Base-by-base conservation (phyloP, 2,797 vertebrate genomes). In the Acrocephalus scirpaceus region DNA sequence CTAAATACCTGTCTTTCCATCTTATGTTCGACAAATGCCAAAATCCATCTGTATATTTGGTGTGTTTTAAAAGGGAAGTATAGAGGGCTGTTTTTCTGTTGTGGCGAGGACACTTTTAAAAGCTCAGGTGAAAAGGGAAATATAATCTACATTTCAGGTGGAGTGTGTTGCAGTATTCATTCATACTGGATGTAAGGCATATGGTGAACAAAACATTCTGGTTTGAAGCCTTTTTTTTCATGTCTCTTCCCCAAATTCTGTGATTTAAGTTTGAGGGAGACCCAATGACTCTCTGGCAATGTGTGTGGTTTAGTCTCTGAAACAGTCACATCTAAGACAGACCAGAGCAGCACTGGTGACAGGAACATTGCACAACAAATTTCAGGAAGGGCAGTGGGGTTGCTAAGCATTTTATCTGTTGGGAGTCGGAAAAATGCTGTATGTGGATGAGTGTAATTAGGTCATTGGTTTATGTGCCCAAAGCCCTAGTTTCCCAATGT, bases 301-400 rank as follows among this genome's bases (percentile, higher is more conserved):
- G 15, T 67, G 30, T 61, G 60, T 50, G 74, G 86, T 77, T 93
- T 71, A 27, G 36, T 48, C 36, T 72, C 36, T 66, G 32, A 40
- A 70, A 9, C 2, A 73, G 29, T 56, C 73, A 32, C 40, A 29
- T 53, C 58, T 76, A 42, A 92, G 62, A 29, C 89, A 84, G 66
- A 67, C 5, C 66, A 94, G 83, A 86, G 61, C 60, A 51, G 58
- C 73, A 4, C 34, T 89, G 61, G 65, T 50, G 84, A 44, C 73
- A 87, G 67, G 67, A 94, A n/a, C 56, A 61, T 93, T 97, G 81
- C 84, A 91, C 88, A 95, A 89, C 26, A n/a, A 25, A n/a, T 92
- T 90, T 95, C 83, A 93, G 88, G 74, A 93, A 91, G 38, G 36
- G 38, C n/a, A 74, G 38, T 17, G 38, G 67, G 53, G 25, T 57